Percentiles rank a stretch among this genome's conserved stretches.
Evolutionary conservation across 53 echinoderm and acorn worm species (phyloP).

Genomic region (Arbacia lixula): DNA sequence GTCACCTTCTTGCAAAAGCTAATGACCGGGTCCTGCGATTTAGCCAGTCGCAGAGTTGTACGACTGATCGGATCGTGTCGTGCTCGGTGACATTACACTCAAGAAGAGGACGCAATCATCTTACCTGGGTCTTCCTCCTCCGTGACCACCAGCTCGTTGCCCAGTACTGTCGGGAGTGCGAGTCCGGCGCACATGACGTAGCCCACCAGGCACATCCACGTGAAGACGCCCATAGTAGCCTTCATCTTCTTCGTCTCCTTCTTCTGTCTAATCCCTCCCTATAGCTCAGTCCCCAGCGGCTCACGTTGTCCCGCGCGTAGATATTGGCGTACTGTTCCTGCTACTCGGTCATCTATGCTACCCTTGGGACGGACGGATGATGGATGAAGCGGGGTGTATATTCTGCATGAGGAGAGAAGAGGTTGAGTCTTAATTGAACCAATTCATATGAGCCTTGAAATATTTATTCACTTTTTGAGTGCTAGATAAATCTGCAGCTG

Average conservation of each 20-base stretch:
- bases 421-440: no score
- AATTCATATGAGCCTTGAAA: no score
- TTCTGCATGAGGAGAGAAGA: no score
- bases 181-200: slow-evolving; percentile 32
- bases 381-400: not conserved
- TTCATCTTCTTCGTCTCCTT: slow-evolving; percentile 15
- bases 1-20: no score
- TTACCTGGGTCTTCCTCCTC: slow-evolving; percentile 28
- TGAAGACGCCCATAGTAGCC: slow-evolving; percentile 7
- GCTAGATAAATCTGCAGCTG: no score
- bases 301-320: slow-evolving; percentile 20
- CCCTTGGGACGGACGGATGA: not conserved
- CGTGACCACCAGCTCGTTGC: slow-evolving; percentile 17
- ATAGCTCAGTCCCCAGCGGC: not conserved
- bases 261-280: not conserved
- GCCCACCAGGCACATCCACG: slow-evolving; percentile 44
- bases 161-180: slow-evolving; percentile 30
- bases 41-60: no score
- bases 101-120: no score
- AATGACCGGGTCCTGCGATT: no score
- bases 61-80: no score
- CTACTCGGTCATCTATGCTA: slow-evolving; percentile 34
- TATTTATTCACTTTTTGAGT: no score
- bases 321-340: not conserved
- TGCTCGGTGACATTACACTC: no score